Evolutionary conservation across 2,888 invertebrate species (phyloP).

Genomic region (Hirtodrosophila duncani): DNA sequence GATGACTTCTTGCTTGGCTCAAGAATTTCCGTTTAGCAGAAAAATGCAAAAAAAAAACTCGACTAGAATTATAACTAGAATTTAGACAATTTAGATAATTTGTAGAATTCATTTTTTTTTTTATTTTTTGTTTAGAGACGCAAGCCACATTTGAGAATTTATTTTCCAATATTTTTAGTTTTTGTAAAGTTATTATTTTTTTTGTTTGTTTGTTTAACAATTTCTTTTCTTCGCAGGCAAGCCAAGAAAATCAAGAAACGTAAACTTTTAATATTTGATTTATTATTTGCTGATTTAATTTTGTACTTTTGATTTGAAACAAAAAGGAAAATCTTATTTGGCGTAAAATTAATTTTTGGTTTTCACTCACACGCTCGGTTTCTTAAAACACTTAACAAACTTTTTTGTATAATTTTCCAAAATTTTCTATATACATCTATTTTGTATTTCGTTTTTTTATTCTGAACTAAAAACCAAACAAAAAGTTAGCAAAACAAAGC

Average conservation of each 20-base stretch:
- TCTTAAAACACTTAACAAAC: conserved; percentile 2
- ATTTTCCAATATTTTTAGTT: conserved; percentile 28
- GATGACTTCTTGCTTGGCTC: conserved; percentile 78
- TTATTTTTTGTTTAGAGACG: conserved; percentile 11
- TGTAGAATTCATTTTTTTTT: conserved; percentile 22
- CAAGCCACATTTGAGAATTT: conserved; percentile 12
- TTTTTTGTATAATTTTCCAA: conserved; percentile 26
- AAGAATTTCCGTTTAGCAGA: conserved; percentile 76
- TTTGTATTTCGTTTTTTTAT: conserved; percentile 11
- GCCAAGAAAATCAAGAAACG: too few relatives aligned
- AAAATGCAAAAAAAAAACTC: conserved; percentile 13
- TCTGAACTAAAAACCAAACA: background rate
- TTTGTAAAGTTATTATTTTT: conserved; percentile 36
- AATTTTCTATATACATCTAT: conserved; percentile 30
- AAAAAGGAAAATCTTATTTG: too few relatives aligned
- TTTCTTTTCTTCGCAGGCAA: too few relatives aligned
- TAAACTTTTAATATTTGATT: too few relatives aligned
- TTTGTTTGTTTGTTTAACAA: conserved; percentile 38
- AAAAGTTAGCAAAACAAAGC: conserved; percentile 36
- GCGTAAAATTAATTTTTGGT: too few relatives aligned
- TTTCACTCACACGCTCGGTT: conserved; percentile 15
- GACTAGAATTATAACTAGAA: conserved; percentile 21
- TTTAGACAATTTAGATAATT: too few relatives aligned
- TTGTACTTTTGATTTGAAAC: too few relatives aligned
- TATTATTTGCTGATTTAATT: too few relatives aligned